Conservation (phyloP, 2,888 invertebrate genomes). For the Noctua janthe region DNA sequence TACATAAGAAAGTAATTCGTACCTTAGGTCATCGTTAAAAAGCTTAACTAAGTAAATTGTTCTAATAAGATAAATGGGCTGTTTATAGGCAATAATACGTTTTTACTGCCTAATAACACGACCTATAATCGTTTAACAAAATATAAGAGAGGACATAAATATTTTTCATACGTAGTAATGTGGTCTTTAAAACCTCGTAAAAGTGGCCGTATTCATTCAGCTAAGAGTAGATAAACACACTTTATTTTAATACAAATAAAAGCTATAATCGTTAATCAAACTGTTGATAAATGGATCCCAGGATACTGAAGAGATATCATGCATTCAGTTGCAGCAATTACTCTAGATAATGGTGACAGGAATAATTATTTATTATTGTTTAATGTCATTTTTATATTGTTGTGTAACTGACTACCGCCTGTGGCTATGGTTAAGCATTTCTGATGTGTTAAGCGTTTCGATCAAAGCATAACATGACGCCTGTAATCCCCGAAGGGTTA, state of each 20-base stretch:
- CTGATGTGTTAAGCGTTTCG: too few species aligned
- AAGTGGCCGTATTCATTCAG: slow-evolving; percentile 11
- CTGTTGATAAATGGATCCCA: slow-evolving; percentile 15
- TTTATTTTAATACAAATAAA: slow-evolving; percentile 16
- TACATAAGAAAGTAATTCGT: neutral
- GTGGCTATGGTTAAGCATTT: neutral
- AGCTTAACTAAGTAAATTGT: slow-evolving; percentile 14
- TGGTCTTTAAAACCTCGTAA: slow-evolving; percentile 7
- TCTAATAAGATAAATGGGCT: slow-evolving; percentile 27
- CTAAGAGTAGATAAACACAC: neutral
- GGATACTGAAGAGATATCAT: slow-evolving; percentile 2
- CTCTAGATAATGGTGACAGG: slow-evolving; percentile 18
- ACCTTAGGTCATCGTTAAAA: neutral
- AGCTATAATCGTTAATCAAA: slow-evolving; percentile 32
- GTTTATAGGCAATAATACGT: slow-evolving; percentile 31
- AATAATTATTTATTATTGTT: neutral
- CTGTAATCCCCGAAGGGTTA: too few species aligned
- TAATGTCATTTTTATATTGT: neutral
- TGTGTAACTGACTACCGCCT: neutral
- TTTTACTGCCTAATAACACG: slow-evolving; percentile 19
- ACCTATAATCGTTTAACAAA: slow-evolving; percentile 34
- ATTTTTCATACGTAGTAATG: slow-evolving; percentile 12
- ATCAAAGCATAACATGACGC: too few species aligned
- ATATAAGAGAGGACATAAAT: slow-evolving; percentile 12
- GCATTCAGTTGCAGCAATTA: slow-evolving; percentile 10